Evolutionary conservation across 1,140 invertebrate species (phyloP).

Genomic region (Ridgeia piscesae): DNA sequence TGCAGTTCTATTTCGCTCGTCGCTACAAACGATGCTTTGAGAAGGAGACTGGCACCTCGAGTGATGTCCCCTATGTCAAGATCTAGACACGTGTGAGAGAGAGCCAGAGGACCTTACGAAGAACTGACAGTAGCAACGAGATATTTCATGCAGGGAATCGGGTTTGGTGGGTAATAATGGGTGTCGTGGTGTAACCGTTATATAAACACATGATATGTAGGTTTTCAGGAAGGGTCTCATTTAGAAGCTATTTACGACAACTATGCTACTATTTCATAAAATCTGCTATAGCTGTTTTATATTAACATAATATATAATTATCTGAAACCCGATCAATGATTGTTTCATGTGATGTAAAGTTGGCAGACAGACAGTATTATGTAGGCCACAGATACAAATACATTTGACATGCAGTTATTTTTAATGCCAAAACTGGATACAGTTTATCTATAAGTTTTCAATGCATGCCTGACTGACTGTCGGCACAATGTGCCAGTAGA

Average conservation of each 20-base stretch:
- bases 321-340: background rate
- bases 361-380: background rate
- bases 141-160: background rate
- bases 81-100: background rate
- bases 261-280: background rate
- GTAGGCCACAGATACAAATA: no score
- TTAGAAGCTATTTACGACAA: background rate
- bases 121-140: background rate
- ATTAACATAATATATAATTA: background rate
- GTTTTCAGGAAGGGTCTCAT: background rate
- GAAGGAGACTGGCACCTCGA: constrained; percentile 13
- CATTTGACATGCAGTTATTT: no score
- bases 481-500: no score
- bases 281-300: background rate
- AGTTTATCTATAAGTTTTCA: no score
- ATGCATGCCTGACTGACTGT: no score
- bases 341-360: background rate
- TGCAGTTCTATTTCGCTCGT: constrained; percentile 44
- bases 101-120: background rate
- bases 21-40: constrained; percentile 31
- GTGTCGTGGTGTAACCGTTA: no score
- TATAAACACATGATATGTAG: no score
- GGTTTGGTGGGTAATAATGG: background rate
- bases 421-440: no score
- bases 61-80: background rate